Base-by-base conservation (phyloP, 2,113 vertebrate species). In the Candoia aspera region DNA sequence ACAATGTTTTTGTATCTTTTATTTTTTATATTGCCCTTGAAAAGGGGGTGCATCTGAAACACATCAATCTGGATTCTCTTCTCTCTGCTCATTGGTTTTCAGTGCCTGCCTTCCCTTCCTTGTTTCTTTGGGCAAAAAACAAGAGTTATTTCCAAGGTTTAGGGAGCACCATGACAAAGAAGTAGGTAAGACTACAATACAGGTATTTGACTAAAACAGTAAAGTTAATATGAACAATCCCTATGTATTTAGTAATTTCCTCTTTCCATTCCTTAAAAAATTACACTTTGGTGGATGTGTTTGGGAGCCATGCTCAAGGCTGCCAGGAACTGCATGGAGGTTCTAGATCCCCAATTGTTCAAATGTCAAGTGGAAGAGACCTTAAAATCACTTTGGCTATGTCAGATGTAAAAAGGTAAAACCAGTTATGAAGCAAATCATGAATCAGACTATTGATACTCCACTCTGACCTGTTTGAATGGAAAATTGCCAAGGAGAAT, bases 391-490 rank as follows among this genome's bases (percentile, higher is more conserved):
- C n/a, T n/a, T 42, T 46, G 33, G 49, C 26, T 68, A 13, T 19
- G n/a, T 68, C 49, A 55, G 1, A 8, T 46, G 24, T 29, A 13
- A 37, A 13, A 57, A 73, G 62, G 54, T 97, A 68, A 79, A 79
- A 79, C 96, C 96, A 95, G 95, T 94, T 96, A 95, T 97, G 97
- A 97, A 98, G 96, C 96, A 96, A 97, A 96, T 89, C 92, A 97
- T 97, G 95, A 98, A 97, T 97, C 97, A 97, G 97, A 96, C 97
- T 97, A 97, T 97, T 86, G 96, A 96, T 96, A 98, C 97, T 98
- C 97, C 95, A 94, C 33, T 93, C 98, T 99, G 97, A 99, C 98
- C 99, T 99, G 98, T 97, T 98, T 97, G 96, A 97, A 95, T 95
- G 98, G 98, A 98, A 98, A 96, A 95, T 97, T 98, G 98, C 97